These are phyloP conservation scores for cat (Felis catus) DNA, from an alignment of 2,113 vertebrate species.

Conservation along the genomic window DNA sequence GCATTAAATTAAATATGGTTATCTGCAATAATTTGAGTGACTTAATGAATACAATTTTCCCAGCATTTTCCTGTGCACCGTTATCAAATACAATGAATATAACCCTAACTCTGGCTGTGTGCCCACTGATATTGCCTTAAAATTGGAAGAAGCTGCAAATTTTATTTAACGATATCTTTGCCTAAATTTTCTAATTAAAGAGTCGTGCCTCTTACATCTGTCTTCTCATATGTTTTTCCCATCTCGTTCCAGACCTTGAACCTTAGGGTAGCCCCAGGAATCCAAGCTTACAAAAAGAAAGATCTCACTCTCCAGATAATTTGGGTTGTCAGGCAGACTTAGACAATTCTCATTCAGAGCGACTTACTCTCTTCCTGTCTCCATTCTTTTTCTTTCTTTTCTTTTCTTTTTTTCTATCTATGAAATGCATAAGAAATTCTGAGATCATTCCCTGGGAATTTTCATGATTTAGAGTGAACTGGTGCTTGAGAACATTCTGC, in stretches of 20 bases:
- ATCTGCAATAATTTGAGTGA: neutral
- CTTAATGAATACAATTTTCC: neutral
- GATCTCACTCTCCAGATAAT: neutral
- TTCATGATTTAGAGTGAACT: neutral
- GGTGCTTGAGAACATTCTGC: neutral
- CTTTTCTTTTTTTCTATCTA: neutral
- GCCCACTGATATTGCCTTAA: neutral
- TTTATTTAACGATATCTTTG: neutral
- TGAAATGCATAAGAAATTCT: constrained; percentile 19
- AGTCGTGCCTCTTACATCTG: neutral
- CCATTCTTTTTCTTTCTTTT: neutral
- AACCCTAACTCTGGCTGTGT: neutral
- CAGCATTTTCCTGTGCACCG: neutral
- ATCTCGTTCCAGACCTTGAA: neutral
- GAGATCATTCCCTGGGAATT: neutral
- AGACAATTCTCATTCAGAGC: neutral
- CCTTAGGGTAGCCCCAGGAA: neutral
- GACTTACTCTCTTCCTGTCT: neutral
- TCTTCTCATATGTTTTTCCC: neutral
- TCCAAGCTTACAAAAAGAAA: neutral
- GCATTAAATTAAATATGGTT: neutral
- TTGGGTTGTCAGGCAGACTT: neutral
- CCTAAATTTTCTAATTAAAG: neutral
- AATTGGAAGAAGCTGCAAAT: neutral
- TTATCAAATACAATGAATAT: neutral